A percentile compares a stretch with the other conserved stretches of the same genome.
phyloP scores from a whole-genome alignment of 2,888 invertebrate genomes.

The Choristoneura rosaceana region DNA sequence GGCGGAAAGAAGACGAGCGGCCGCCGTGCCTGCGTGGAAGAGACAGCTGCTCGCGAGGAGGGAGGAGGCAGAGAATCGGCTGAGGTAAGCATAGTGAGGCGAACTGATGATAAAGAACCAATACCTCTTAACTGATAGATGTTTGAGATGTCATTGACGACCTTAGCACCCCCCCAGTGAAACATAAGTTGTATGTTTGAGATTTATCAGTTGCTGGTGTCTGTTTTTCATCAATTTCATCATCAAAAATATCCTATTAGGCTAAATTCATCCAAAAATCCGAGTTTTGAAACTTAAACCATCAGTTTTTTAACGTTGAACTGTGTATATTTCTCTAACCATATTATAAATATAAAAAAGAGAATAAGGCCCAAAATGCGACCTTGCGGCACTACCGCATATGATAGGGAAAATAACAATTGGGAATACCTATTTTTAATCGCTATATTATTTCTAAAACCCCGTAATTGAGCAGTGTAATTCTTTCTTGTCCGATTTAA shows the following conservation, averaged over 20 bases:
- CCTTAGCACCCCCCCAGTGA: no score
- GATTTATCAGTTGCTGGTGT: no score
- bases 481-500: background rate
- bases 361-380: background rate
- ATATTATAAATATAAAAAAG: background rate
- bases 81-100: slow-evolving; percentile 85
- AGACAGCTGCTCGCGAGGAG: slow-evolving; percentile 93
- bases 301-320: background rate
- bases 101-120: background rate
- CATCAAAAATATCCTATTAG: no score
- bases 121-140: background rate
- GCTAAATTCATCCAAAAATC: no score
- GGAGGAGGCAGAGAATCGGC: slow-evolving; percentile 91
- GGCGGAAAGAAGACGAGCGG: slow-evolving; percentile 93
- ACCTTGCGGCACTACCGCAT: background rate
- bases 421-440: background rate
- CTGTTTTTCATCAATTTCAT: no score
- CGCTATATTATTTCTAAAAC: background rate
- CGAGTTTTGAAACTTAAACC: background rate
- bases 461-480: background rate
- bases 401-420: background rate
- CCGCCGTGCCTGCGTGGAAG: slow-evolving; percentile 97
- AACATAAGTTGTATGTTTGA: no score
- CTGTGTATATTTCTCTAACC: background rate
- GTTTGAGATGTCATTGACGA: no score